phyloP scores from a whole-genome alignment of 1,140 invertebrate genomes.

The Papilio polyxenes region DNA sequence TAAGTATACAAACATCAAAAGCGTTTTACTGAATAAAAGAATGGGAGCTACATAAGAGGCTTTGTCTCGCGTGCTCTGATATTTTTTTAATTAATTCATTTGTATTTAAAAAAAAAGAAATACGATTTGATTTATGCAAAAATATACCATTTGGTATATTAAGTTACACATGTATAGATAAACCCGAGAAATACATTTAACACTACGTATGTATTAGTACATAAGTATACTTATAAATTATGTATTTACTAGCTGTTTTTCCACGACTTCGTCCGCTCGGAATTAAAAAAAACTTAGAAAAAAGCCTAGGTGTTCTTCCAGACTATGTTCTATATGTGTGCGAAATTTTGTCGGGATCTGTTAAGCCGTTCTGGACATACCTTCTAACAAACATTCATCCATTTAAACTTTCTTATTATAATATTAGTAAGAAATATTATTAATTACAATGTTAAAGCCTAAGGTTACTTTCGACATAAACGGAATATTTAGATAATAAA shows the following conservation, averaged over 20 bases:
- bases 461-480: background rate
- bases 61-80: conserved; percentile 49
- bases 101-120: conserved; percentile 33
- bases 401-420: too few relatives aligned
- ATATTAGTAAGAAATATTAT: background rate
- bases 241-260: too few relatives aligned
- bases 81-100: conserved; percentile 46
- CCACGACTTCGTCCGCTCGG: too few relatives aligned
- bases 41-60: conserved; percentile 72
- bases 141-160: background rate
- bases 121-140: background rate
- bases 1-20: conserved; percentile 79
- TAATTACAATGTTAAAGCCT: background rate
- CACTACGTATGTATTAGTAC: too few relatives aligned
- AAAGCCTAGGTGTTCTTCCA: too few relatives aligned
- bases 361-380: too few relatives aligned
- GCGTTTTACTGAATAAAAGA: conserved; percentile 71
- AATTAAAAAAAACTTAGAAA: too few relatives aligned
- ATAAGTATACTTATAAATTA: too few relatives aligned
- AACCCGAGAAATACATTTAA: too few relatives aligned
- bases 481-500: conserved; percentile 27
- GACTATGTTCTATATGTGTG: too few relatives aligned
- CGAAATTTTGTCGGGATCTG: too few relatives aligned
- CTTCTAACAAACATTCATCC: too few relatives aligned
- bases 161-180: background rate